Percentiles rank a stretch among this genome's conserved stretches.
Evolutionary conservation across 1,140 invertebrate species (phyloP).

Genomic region (Plutomurus gul): DNA sequence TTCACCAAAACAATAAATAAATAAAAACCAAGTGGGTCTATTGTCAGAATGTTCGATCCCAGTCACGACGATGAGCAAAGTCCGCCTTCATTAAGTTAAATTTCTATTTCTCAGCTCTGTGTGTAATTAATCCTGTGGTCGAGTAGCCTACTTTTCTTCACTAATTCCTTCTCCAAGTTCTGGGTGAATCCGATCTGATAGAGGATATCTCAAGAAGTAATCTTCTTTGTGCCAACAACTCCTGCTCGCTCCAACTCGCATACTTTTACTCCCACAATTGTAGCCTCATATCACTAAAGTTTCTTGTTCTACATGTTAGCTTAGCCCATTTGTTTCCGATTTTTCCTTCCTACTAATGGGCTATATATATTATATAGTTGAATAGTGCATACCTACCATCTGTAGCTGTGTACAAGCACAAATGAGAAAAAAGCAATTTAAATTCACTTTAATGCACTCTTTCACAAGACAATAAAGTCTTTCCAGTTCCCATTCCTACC

Average conservation of each 20-base stretch:
- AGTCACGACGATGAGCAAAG: no score
- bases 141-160: slow-evolving; percentile 20
- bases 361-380: background rate
- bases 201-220: background rate
- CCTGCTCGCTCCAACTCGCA: background rate
- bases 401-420: background rate
- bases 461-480: background rate
- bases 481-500: no score
- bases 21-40: no score
- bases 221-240: background rate
- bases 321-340: background rate
- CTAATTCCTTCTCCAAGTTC: background rate
- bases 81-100: background rate
- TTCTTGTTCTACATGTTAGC: background rate
- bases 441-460: background rate
- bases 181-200: background rate
- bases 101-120: background rate
- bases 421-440: background rate
- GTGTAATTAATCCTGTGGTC: slow-evolving; percentile 10
- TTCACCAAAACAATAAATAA: no score
- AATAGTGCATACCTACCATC: background rate
- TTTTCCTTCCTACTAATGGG: background rate
- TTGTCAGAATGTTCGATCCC: background rate
- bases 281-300: background rate
- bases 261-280: background rate